Percentiles rank a stretch among this genome's conserved stretches.
These are phyloP conservation scores for Pluvialis apricaria DNA, from an alignment of 2,113 vertebrate genomes.

Conservation along the genomic window DNA sequence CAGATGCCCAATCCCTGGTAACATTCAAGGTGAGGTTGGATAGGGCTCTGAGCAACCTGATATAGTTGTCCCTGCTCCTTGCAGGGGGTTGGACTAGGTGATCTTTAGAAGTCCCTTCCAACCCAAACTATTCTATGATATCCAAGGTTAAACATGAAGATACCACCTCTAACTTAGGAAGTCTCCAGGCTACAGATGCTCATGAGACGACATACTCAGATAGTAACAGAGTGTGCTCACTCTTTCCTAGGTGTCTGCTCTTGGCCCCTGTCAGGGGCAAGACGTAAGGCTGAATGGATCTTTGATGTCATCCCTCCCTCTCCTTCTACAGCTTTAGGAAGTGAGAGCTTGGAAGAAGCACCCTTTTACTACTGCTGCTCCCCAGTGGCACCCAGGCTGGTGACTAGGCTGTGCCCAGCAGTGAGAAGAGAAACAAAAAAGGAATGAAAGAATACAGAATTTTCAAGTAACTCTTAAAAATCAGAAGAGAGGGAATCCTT, in stretches of 20 bases:
- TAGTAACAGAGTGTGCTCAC: background rate
- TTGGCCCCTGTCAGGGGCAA: background rate
- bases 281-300: background rate
- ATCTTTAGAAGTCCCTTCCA: background rate
- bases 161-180: background rate
- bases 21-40: background rate
- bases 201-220: background rate
- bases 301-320: background rate
- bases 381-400: background rate
- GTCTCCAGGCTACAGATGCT: background rate
- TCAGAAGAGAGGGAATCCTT: background rate
- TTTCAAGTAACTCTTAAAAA: background rate
- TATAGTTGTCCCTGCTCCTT: background rate
- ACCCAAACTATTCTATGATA: background rate
- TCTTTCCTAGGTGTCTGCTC: background rate
- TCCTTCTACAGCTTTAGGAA: background rate
- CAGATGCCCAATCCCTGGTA: background rate
- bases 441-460: background rate
- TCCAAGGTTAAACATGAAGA: background rate
- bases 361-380: background rate
- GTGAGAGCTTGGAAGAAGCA: background rate
- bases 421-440: background rate
- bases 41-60: background rate
- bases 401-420: background rate
- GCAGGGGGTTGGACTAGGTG: background rate